Percentiles rank a stretch among this genome's conserved stretches.
These are phyloP conservation scores for Minunthozetes semirufus DNA, from an alignment of 2,888 invertebrate species.

Conservation along the genomic window DNA sequence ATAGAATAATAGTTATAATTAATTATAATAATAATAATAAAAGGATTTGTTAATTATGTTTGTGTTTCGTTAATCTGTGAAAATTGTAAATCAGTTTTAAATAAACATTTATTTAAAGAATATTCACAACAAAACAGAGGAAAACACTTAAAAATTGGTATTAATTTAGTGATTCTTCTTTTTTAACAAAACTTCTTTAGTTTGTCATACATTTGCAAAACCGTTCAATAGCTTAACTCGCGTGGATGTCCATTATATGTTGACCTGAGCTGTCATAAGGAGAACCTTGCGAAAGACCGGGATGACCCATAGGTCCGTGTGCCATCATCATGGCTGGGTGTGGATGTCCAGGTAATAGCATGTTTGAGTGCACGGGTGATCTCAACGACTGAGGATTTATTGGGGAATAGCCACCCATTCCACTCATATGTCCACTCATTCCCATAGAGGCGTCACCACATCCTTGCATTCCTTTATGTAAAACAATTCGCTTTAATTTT, in stretches of 20 bases:
- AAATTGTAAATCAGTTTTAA: neutral
- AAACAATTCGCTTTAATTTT: neutral
- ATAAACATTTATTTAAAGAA: neutral
- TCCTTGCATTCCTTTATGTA: conserved; percentile 34
- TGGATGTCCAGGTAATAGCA: conserved; percentile 52
- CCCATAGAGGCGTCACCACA: conserved; percentile 43
- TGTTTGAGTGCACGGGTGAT: conserved; percentile 51
- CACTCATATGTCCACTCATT: conserved; percentile 43
- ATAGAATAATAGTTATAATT: too few species aligned
- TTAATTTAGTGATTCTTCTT: neutral
- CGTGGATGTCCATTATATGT: conserved; percentile 46
- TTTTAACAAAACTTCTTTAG: neutral
- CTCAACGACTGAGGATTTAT: conserved; percentile 49
- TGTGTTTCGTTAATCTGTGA: too few species aligned
- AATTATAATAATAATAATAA: too few species aligned
- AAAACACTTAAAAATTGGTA: neutral
- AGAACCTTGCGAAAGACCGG: conserved; percentile 50
- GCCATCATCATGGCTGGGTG: conserved; percentile 53
- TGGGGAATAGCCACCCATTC: conserved; percentile 48
- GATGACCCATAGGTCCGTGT: conserved; percentile 49
- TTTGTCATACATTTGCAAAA: neutral
- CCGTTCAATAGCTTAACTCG: conserved; percentile 42
- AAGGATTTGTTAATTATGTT: too few species aligned
- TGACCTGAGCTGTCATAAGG: conserved; percentile 47
- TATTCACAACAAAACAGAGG: neutral